Conservation (phyloP, 2,888 invertebrate genomes). For the Parochlus steinenii region DNA sequence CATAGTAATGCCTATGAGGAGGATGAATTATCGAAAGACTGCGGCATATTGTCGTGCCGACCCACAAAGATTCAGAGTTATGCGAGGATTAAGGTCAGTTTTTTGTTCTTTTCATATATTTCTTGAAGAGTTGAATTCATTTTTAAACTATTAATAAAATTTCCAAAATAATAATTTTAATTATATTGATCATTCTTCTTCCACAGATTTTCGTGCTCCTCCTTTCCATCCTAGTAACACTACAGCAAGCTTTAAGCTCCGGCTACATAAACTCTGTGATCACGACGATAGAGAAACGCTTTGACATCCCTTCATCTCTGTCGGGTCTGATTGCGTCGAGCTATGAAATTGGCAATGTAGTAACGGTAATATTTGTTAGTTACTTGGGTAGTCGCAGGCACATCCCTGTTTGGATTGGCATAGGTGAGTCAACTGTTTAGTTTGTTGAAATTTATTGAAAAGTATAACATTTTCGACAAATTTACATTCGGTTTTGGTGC, state of each 20-base stretch:
- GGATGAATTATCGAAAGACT: constrained; percentile 57
- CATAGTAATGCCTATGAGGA: constrained; percentile 38
- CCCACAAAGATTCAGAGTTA: constrained; percentile 73
- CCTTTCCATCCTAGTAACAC: constrained; percentile 74
- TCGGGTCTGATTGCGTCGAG: constrained; percentile 87
- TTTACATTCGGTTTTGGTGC: no score
- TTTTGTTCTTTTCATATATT: not conserved
- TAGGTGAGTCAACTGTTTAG: no score
- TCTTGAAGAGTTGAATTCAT: no score
- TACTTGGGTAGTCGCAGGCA: constrained; percentile 84
- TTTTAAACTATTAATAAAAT: not conserved
- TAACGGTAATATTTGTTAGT: constrained; percentile 89
- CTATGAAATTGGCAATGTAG: constrained; percentile 89
- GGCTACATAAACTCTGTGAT: constrained; percentile 91
- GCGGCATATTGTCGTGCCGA: constrained; percentile 74
- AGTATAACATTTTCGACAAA: no score
- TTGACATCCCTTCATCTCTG: constrained; percentile 84
- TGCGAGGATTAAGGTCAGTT: constrained; percentile 69
- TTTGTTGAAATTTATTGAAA: no score
- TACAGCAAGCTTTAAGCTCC: constrained; percentile 80
- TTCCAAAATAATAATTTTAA: not conserved
- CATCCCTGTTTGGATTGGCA: constrained; percentile 89
- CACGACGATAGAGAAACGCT: constrained; percentile 90
- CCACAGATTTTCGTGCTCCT: constrained; percentile 74
- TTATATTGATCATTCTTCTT: constrained; percentile 13